These are phyloP conservation scores for Tangara arthus DNA, from an alignment of 2,797 vertebrate genomes.

Conservation along the genomic window DNA sequence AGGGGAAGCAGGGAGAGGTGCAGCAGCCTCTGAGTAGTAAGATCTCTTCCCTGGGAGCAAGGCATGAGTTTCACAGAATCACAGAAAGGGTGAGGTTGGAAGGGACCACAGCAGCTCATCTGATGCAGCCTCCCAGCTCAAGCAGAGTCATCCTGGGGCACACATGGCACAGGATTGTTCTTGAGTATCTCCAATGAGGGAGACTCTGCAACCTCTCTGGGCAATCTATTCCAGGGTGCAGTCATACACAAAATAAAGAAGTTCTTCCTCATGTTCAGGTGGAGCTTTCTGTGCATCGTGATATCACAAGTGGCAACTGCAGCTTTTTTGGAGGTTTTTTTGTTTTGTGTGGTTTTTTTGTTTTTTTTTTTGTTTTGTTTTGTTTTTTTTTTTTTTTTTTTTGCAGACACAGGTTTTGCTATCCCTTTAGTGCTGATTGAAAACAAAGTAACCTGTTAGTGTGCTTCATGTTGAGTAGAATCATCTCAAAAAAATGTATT, in stretches of 20 bases:
- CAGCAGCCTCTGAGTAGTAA: neutral
- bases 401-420: neutral
- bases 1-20: neutral
- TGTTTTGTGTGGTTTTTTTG: fast-evolving
- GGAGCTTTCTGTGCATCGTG: neutral
- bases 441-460: neutral
- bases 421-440: neutral
- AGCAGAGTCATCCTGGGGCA: neutral
- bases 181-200: neutral
- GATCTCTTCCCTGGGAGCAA: neutral
- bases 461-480: neutral
- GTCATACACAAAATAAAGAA: neutral
- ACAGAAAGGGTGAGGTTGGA: neutral
- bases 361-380: fast-evolving
- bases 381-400: fast-evolving
- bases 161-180: neutral
- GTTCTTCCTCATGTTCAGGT: neutral
- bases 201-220: neutral
- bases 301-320: neutral
- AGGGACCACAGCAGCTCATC: neutral
- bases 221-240: neutral
- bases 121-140: neutral
- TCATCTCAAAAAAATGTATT: neutral
- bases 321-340: neutral
- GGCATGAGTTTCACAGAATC: neutral